A percentile compares a stretch with the other conserved stretches of the same genome.
Conservation (phyloP, 2,888 invertebrate genomes). For the Vanessa cardui region DNA sequence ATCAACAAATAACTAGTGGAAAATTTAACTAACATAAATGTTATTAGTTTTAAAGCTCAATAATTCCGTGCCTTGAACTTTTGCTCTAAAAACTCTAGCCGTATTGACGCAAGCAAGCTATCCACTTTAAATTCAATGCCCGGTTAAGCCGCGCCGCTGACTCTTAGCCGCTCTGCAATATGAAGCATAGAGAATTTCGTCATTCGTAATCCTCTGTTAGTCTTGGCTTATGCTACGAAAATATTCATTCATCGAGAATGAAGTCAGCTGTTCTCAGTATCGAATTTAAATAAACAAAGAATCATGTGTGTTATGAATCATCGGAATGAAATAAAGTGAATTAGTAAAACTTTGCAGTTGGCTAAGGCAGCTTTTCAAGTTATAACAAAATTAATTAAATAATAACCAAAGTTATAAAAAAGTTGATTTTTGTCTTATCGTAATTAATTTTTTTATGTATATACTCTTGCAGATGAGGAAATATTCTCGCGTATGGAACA, state of each 20-base stretch:
- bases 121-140: conserved; percentile 25
- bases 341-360: no score
- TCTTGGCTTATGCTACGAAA: background rate
- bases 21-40: conserved; percentile 13
- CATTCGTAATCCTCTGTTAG: conserved; percentile 5
- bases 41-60: conserved; percentile 16
- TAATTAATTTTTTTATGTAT: no score
- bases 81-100: conserved; percentile 21
- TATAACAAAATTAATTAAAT: no score
- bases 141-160: conserved; percentile 16
- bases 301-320: background rate
- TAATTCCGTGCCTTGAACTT: conserved; percentile 28
- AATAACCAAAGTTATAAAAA: no score
- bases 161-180: conserved; percentile 12
- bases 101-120: conserved; percentile 26
- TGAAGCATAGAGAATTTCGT: background rate
- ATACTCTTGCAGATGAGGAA: no score
- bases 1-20: background rate
- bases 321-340: no score
- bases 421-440: no score
- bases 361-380: no score
- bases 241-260: background rate
- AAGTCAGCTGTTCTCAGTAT: background rate
- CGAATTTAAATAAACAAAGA: background rate
- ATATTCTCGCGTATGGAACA: no score